Evolutionary conservation across 2,113 vertebrate species (phyloP), one percentile per base, ranked within the genome.

Genomic region (Clarias batrachus): DNA sequence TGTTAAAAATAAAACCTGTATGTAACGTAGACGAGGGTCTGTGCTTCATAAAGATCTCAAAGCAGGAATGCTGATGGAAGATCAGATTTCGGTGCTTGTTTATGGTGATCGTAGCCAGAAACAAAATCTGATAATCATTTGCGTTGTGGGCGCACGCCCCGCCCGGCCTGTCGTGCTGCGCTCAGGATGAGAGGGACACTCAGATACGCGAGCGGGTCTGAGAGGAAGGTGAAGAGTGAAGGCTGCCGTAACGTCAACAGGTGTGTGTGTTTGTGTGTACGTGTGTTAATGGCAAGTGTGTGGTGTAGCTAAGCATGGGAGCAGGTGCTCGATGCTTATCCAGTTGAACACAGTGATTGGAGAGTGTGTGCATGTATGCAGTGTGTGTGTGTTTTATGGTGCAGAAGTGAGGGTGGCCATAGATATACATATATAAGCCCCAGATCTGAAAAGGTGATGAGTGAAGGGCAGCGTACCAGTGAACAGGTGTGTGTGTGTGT

Each of bases 211-310:
- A 66, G 68, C 21, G 25, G 54, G 54, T 80, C 74, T 60, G 25
- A 70, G 81, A 80, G 77, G 60, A 33, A 74, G 27, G 83, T 68
- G 37, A 86, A 62, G 73, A 86, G 83, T 85, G 73, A 82, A 48
- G 83, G 30, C 83, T 12, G 25, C 59, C 30, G 52, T 80, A 30
- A 79, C 21, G 19, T 13, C 48, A 77, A 81, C 77, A 85, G 84
- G 84, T 83, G 84, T 70, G 74, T 79, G 82, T 82, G 62, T 41
- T 23, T 14, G 86, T 82, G 83, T 68, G 74, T 66, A 71, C 65
- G 59, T 37, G 27, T 25, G 85, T 70, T 73, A 21, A 41, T 41
- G 30, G 30, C 7, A 54, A 76, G 41, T 2, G 52, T 77, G 76
- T 79, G 54, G 1, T 80, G 8, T 59, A 37, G n/a, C 37, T 30